phyloP scores from a whole-genome alignment of 2,797 vertebrate genomes.

The Margarornis squamiger region DNA sequence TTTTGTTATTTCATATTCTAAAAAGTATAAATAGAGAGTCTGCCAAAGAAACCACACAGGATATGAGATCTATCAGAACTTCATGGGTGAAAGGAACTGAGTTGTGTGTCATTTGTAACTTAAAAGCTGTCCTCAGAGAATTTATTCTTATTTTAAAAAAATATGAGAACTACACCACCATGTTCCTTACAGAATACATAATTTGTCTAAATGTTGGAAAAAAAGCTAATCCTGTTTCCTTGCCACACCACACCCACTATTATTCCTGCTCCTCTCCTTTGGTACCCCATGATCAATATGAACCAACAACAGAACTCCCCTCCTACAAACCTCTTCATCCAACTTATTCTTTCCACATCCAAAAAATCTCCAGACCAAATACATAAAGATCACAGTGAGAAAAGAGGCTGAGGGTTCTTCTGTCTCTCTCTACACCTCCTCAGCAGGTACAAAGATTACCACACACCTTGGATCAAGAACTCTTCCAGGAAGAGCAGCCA shows the following conservation, averaged over 20 bases:
- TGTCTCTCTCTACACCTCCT: background rate
- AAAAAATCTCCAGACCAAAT: background rate
- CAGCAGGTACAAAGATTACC: background rate
- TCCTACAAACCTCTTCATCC: background rate
- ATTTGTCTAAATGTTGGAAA: background rate
- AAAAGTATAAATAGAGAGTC: slow-evolving; percentile 33
- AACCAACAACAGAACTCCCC: background rate
- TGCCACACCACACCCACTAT: background rate
- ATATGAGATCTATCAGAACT: slow-evolving; percentile 34
- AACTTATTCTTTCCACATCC: background rate
- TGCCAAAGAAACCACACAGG: slow-evolving; percentile 1
- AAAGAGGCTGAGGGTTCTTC: background rate
- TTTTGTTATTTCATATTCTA: slow-evolving; percentile 51
- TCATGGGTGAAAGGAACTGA: background rate
- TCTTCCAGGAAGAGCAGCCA: background rate
- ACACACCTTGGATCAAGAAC: background rate
- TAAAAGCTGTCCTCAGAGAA: background rate
- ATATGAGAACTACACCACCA: background rate
- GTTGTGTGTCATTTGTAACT: background rate
- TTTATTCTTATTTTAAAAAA: background rate
- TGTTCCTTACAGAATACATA: background rate
- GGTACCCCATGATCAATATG: background rate
- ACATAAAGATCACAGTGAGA: background rate
- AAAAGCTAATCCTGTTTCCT: background rate
- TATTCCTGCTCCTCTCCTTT: background rate